Base-by-base conservation (phyloP, 2,888 invertebrate species). In the Drosophila prostipennis region DNA sequence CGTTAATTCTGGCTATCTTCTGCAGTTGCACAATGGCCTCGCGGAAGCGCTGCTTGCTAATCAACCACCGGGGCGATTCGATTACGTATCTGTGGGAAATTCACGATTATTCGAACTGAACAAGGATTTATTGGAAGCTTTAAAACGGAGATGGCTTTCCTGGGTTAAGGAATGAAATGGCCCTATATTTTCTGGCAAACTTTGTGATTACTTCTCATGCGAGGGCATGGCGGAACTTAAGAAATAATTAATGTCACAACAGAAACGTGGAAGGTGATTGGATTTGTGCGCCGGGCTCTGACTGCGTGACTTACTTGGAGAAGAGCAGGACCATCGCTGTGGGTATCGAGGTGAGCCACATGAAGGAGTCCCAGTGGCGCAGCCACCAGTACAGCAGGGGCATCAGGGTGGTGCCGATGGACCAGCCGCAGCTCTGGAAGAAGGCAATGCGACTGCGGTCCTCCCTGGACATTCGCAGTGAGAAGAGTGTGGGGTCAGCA, bases 1-100 rank as follows among this genome's bases (percentile, higher is more conserved):
- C 93, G 90, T 95, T 95, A 26, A 90, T 87, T 89, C 91, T 92
- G 16, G 94, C 94, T 67, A 95, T 94, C 77, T 91, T 91, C 82
- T 93, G 92, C 61, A 95, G 90, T 82, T 92, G 91, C 48, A 90
- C 90, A 46, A 94, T 78, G 73, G 94, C 93, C 70, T 92, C 90
- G 77, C 91, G 90, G 45, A 92, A 91, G 72, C 93, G 93, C 42
- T 93, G 93, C 81, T 93, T 92, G 72, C 93, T 92, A 89, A 93
- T 93, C 76, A 94, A 92, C 95, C 95, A 95, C 70, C 94, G 92
- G 3, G 95, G 95, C 46, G 95, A 95, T 92, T 95, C 95, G 71
- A 94, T 93, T 84, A 94, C 92, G 79, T 92, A 93, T 90, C 94
- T 94, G 79, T 8, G 6, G 34, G 32, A 48, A 67, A 60, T 49